Base-by-base conservation (phyloP, 2,797 vertebrate genomes). In the Coreius guichenoti region DNA sequence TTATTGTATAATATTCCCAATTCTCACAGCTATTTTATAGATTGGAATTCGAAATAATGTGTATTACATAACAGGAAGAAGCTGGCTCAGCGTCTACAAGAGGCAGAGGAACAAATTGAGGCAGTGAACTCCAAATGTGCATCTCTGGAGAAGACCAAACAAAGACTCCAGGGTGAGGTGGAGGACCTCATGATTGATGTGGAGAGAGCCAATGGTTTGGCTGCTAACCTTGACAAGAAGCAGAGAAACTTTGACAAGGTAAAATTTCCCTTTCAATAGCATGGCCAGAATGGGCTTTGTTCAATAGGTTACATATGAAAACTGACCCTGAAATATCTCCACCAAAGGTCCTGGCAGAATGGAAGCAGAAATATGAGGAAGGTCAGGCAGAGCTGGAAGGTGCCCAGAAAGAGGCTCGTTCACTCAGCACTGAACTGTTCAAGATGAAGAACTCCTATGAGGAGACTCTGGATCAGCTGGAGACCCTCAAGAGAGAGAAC, bases 371-470 rank as follows among this genome's bases (percentile, higher is more conserved):
- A 85, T 96, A 93, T 56, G 96, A 97, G 82, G 96, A 97, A 87
- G 94, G 94, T 0, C 96, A 96, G 89, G 93, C 96, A 86, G 96
- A 97, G 88, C 93, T 97, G 56, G 96, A 97, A 73, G 95, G 95
- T 84, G 92, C 96, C 8, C 96, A 95, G 93, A 97, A 96, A 87
- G 96, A 97, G 87, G 92, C 95, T 23, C 95, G 95, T 8, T 92
- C 95, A 79, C 93, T 97, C n/a, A 91, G 96, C 88, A 97, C 96
- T 16, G 96, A 97, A 81, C 91, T 96, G 47, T 97, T 97, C 91
- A 97, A 97, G 92, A 96, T 97, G 94, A 97, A 97, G 93, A 97
- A 97, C 75, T 95, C 96, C 4, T 97, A 96, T 3, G 96, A 97
- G 85, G 97, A 97, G 80, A 90, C 95, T 86, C 90, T 97, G 90